Base-by-base conservation (phyloP, 2,797 vertebrate species). In the Takifugu ocellatus region DNA sequence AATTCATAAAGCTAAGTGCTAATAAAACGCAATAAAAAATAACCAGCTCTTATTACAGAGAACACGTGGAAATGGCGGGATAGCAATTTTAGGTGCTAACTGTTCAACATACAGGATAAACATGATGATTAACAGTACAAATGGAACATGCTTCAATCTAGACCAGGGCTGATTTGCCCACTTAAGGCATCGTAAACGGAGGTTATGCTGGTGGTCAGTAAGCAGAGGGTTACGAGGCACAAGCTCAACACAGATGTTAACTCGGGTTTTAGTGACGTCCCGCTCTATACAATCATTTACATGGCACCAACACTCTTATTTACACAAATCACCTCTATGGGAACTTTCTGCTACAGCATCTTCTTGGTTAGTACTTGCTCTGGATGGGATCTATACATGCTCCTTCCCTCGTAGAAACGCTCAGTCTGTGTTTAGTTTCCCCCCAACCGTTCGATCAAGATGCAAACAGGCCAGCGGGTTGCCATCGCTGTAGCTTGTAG, bases 261-360 rank as follows among this genome's bases (percentile, higher is more conserved):
- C 89, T 76, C 89, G 83, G 89, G 90, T 94, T 89, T 94, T 94
- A 96, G 93, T 92, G 81, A 87, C 89, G 88, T 63, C 84, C 88
- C 79, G 59, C 84, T 93, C 91, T 87, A 89, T 90, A 93, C 83
- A 93, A 75, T 93, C 89, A 95, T 95, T 94, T 97, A 96, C 95
- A 97, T 94, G 90, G 93, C 92, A 94, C 75, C 87, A 75, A 72
- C 90, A 74, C 91, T 95, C 95, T 92, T 93, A 97, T 96, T 94
- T 98, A 98, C 96, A 98, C 60, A 86, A 80, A 83, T 90, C 70
- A 88, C 83, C 88, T 93, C 87, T 88, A 84, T 88, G 89, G 87
- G 76, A 90, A 68, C 71, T 88, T 85, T 87, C 75, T 71, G 90
- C 89, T 84, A 89, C 78, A 71, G 88, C 84, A 84, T 93, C 90